Evolutionary conservation across 2,888 invertebrate species (phyloP).

Genomic region (Andrena bicolor): DNA sequence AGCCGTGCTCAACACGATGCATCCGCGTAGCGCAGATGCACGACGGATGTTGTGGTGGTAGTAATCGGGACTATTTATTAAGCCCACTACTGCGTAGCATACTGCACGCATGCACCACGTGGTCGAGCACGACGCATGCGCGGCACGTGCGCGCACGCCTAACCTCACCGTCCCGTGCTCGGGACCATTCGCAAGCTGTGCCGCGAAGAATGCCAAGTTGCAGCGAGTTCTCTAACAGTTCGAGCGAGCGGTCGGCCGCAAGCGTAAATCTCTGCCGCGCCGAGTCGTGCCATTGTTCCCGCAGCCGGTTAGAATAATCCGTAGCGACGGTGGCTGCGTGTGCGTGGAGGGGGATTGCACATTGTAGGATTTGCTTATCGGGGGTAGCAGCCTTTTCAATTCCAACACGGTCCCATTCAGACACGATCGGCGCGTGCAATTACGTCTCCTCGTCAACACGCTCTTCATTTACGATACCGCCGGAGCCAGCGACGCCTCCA

Average conservation of each 20-base stretch:
- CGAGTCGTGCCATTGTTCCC: neutral
- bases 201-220: constrained; percentile 41
- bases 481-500: constrained; percentile 27
- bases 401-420: constrained; percentile 71
- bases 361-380: constrained; percentile 52
- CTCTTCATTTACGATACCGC: neutral
- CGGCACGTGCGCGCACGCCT: constrained; percentile 75
- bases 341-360: constrained; percentile 48
- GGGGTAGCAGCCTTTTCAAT: constrained; percentile 61
- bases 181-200: constrained; percentile 28
- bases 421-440: constrained; percentile 70
- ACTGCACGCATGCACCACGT: constrained; percentile 75
- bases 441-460: constrained; percentile 54
- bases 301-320: constrained; percentile 12
- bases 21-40: neutral
- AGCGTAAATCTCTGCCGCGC: constrained; percentile 7
- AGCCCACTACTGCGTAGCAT: constrained; percentile 23
- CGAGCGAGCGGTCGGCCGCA: constrained; percentile 10
- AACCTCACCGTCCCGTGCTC: constrained; percentile 65
- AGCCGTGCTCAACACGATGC: constrained; percentile 8
- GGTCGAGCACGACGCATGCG: constrained; percentile 80
- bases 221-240: constrained; percentile 33
- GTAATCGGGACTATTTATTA: constrained; percentile 38
- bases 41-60: constrained; percentile 1
- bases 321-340: neutral